Conservation (phyloP, 2,888 invertebrate species). For the Ophion obscuratus region DNA sequence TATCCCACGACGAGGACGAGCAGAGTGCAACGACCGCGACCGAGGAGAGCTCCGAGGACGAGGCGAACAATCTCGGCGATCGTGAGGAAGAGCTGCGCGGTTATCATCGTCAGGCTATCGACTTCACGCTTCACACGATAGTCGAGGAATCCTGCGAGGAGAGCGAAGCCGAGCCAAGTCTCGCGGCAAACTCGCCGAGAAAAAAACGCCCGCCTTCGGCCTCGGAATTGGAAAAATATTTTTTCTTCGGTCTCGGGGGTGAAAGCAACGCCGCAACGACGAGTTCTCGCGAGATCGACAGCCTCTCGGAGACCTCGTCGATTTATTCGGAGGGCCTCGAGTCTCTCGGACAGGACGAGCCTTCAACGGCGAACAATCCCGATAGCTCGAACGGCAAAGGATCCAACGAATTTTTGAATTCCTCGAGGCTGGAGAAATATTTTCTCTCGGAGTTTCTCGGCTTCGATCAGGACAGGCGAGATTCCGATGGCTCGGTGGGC, state of each 20-base stretch:
- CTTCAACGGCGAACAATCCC: constrained; percentile 73
- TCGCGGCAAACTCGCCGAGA: constrained; percentile 84
- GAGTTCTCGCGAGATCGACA: constrained; percentile 83
- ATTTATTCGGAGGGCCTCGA: constrained; percentile 94
- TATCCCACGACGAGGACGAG: constrained; percentile 91
- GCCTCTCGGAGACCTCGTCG: constrained; percentile 93
- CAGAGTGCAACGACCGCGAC: constrained; percentile 87
- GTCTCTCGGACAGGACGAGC: constrained; percentile 88
- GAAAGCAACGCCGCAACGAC: constrained; percentile 87
- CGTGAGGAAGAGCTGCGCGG: constrained; percentile 93
- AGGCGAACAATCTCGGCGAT: constrained; percentile 86
- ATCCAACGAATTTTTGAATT: constrained; percentile 87
- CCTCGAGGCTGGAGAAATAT: constrained; percentile 93
- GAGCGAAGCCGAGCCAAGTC: constrained; percentile 91
- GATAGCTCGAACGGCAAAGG: constrained; percentile 85
- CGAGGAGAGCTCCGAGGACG: constrained; percentile 90
- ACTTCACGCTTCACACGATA: constrained; percentile 96
- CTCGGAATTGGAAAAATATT: constrained; percentile 95
- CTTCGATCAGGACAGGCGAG: constrained; percentile 90
- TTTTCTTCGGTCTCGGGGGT: constrained; percentile 93
- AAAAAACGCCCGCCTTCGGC: constrained; percentile 89
- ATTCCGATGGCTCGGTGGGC: constrained; percentile 94
- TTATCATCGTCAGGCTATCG: constrained; percentile 93
- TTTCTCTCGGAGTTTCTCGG: constrained; percentile 94
- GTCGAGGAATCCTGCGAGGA: constrained; percentile 98